Base-by-base conservation (phyloP, 2,888 invertebrate genomes). In the Cheilosia pagana region DNA sequence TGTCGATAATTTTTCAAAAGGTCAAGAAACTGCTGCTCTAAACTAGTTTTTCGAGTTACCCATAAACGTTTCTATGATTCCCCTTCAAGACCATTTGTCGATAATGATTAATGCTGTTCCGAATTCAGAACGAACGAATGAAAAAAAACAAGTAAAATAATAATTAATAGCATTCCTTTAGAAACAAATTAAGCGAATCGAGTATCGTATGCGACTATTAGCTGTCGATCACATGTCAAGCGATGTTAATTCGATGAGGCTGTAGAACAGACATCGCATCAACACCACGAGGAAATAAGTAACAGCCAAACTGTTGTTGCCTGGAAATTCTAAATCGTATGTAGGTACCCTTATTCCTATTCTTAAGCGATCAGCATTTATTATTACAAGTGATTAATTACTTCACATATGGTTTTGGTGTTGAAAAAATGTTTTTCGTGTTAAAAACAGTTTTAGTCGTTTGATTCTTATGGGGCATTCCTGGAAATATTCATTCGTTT, bases 161-260 rank as follows among this genome's bases (percentile, higher is more conserved):
- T 55, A 74, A 74, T 63, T 74, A 74, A 74, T 63, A 62, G 39
- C 39, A 28, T 39, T 55, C 14, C 19, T 21, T 16, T 5, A 41
- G 19, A 55, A 55, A 63, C 25, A n/a, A n/a, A 21, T 31, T 60
- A 63, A 72, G 45, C 45, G 45, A 62, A 72, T 53, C 53, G 28
- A 65, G 45, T 55, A 57, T 63, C 55, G 23, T 48, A 35, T 21
- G 35, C 21, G 43, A 31, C 60, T 23, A 76, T 76, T 68, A 68
- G 67, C 67, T 35, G 76, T 68, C 67, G 12, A 76, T 67, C 67
- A 76, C 59, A 52, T 76, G 67, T 60, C 67, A 59, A 59, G 60
- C 19, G 53, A 53, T 68, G 52, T 76, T 68, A 68, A 60, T 76
- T 60, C 68, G 43, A 39, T 52, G 43, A 62, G 60, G 55, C 28